Conservation (phyloP, 2,888 invertebrate species). For the Tiphia femorata region DNA sequence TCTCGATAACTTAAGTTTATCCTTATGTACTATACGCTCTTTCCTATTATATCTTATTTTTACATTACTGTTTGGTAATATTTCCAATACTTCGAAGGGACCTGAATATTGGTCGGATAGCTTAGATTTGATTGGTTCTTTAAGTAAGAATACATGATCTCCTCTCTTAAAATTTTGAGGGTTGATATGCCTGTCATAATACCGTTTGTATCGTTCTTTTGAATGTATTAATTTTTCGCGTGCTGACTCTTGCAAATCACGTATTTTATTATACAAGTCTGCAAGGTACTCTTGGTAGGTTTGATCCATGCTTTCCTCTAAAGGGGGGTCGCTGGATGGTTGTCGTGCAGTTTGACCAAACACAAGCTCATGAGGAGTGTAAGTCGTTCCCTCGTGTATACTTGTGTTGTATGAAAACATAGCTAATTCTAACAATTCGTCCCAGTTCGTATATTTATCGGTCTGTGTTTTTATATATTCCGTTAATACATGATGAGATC, state of each 20-base stretch:
- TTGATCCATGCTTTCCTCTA: neutral
- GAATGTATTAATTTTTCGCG: neutral
- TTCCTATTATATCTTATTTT: constrained; percentile 10
- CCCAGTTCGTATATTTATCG: neutral
- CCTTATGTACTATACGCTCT: no score
- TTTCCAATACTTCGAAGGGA: neutral
- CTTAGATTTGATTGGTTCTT: constrained; percentile 1
- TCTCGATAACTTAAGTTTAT: no score
- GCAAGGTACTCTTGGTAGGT: neutral
- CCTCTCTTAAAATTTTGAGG: neutral
- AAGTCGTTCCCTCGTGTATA: neutral
- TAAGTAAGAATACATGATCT: constrained; percentile 1
- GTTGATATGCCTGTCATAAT: constrained; percentile 4
- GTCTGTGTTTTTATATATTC: constrained; percentile 1
- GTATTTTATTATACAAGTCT: neutral
- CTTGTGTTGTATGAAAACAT: neutral
- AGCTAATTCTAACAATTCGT: neutral
- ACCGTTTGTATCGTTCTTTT: neutral
- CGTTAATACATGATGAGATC: constrained; percentile 6
- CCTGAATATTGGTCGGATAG: neutral
- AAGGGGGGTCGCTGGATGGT: constrained; percentile 1
- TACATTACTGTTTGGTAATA: neutral
- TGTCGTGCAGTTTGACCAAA: neutral
- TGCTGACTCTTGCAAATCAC: neutral
- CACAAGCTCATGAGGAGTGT: neutral